phyloP scores from a whole-genome alignment of 2,113 vertebrate species.

The Cisticola juncidis region DNA sequence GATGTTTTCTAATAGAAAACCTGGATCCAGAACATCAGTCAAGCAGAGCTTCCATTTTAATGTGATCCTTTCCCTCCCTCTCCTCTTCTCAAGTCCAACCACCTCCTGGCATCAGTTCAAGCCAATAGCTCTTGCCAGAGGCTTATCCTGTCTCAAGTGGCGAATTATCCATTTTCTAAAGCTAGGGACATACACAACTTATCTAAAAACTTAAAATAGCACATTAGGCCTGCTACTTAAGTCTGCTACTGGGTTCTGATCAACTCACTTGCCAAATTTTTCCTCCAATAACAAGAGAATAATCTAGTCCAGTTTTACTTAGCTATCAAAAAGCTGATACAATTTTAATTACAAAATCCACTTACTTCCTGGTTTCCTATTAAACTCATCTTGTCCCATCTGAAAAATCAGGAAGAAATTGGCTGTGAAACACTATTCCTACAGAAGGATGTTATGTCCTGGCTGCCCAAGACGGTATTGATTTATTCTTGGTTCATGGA shows the following conservation, averaged over 20 bases:
- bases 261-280: neutral
- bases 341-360: neutral
- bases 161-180: neutral
- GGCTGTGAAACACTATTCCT: neutral
- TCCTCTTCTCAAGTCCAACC: neutral
- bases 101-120: neutral
- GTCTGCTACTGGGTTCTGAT: neutral
- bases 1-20: neutral
- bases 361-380: neutral
- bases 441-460: neutral
- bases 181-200: neutral
- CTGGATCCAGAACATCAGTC: neutral
- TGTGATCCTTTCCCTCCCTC: neutral
- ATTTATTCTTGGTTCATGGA: neutral
- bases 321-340: neutral
- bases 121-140: neutral
- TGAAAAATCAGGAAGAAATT: neutral
- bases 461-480: neutral
- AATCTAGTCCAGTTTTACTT: neutral
- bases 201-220: neutral
- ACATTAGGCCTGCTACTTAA: neutral
- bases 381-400: neutral
- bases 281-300: neutral
- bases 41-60: neutral
- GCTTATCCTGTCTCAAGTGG: neutral